Conservation (phyloP, 2,888 invertebrate genomes). For the Phlogophora meticulosa region DNA sequence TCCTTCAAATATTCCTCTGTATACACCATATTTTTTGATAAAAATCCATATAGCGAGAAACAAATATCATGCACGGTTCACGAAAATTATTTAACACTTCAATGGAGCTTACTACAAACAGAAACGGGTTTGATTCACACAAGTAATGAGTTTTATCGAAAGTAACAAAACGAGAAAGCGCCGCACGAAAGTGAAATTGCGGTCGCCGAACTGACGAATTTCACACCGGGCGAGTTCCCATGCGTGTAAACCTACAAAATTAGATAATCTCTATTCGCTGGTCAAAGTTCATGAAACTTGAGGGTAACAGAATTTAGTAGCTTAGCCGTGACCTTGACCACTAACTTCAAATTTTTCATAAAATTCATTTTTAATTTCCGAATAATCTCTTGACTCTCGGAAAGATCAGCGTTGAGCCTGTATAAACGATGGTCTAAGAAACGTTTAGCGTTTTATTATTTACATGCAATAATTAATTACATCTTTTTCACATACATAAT, state of each 20-base stretch:
- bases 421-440: neutral
- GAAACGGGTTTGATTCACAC: constrained; percentile 77
- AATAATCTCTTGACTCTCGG: neutral
- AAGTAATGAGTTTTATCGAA: constrained; percentile 82
- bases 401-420: too few relatives aligned
- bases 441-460: neutral
- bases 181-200: constrained; percentile 86
- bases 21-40: constrained; percentile 91
- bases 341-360: neutral
- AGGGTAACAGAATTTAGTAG: constrained; percentile 66
- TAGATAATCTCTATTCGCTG: constrained; percentile 51
- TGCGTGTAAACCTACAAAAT: constrained; percentile 68
- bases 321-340: constrained; percentile 72
- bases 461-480: neutral
- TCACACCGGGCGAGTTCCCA: constrained; percentile 77
- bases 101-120: constrained; percentile 73
- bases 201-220: constrained; percentile 83
- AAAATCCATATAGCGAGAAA: constrained; percentile 78
- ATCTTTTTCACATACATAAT: neutral
- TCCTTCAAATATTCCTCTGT: constrained; percentile 92
- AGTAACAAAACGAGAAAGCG: constrained; percentile 85
- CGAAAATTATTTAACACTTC: constrained; percentile 74
- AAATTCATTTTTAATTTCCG: neutral
- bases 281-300: constrained; percentile 50
- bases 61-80: constrained; percentile 76